Evolutionary conservation across 2,113 vertebrate species (phyloP).

Genomic region (Xenopus laevis): DNA sequence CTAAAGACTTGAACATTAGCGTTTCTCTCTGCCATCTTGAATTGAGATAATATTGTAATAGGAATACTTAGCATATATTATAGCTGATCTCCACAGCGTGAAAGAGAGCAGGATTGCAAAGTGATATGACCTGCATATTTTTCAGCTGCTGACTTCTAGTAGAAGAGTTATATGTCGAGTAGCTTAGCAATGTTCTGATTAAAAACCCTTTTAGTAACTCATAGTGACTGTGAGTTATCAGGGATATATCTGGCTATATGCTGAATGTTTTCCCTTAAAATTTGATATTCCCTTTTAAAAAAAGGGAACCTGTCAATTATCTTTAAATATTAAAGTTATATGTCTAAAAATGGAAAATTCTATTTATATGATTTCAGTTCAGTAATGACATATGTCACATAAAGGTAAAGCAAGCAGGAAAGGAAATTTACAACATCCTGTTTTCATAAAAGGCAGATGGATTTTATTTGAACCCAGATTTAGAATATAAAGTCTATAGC

Average conservation of each 20-base stretch:
- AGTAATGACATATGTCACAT: too few species aligned
- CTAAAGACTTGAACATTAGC: conserved; percentile 14
- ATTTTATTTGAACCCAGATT: too few species aligned
- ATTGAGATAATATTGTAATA: conserved; percentile 36
- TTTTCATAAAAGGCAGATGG: too few species aligned
- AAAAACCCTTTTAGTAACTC: conserved; percentile 19
- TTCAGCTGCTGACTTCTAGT: conserved; percentile 21
- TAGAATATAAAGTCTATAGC: too few species aligned
- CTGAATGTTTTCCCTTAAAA: neutral
- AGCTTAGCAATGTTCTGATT: conserved; percentile 11
- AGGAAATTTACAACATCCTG: too few species aligned
- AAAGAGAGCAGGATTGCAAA: conserved; percentile 15
- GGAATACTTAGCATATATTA: conserved; percentile 38
- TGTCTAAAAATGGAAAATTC: neutral
- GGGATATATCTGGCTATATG: conserved; percentile 22
- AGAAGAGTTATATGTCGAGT: conserved; percentile 18
- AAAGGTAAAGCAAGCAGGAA: too few species aligned
- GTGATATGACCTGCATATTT: conserved; percentile 20
- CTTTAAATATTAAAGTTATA: too few species aligned
- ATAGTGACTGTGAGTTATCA: conserved; percentile 13
- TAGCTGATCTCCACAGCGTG: conserved; percentile 26
- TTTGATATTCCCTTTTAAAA: neutral
- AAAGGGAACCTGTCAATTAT: too few species aligned
- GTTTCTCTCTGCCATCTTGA: conserved; percentile 36
- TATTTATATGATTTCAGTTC: too few species aligned